These are phyloP conservation scores for Metallyticus violacea DNA, from an alignment of 2,888 invertebrate species.

Conservation along the genomic window DNA sequence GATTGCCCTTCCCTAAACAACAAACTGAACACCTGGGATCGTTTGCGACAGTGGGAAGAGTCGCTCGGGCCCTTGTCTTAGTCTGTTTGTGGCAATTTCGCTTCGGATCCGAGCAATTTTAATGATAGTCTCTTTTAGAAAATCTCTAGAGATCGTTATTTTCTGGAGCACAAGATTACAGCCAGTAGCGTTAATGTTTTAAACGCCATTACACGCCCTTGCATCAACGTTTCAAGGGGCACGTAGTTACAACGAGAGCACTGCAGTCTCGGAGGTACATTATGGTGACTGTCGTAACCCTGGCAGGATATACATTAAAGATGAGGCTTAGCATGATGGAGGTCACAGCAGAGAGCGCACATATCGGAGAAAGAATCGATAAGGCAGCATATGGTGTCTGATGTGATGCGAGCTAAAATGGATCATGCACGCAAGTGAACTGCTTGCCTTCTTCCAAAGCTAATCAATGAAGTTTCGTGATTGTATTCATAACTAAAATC, in stretches of 20 bases:
- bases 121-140: background rate
- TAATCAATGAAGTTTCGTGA: too few species aligned
- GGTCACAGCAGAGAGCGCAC: background rate
- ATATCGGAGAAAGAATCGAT: background rate
- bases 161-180: background rate
- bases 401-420: background rate
- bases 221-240: background rate
- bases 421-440: background rate
- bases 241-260: too few species aligned
- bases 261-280: too few species aligned
- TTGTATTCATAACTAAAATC: too few species aligned
- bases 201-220: background rate
- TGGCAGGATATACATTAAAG: background rate
- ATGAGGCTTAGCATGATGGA: too few species aligned
- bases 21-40: background rate
- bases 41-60: background rate
- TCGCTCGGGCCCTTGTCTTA: too few species aligned
- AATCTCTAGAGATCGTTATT: background rate
- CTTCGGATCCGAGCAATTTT: background rate
- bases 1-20: background rate
- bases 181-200: background rate
- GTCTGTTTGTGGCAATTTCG: too few species aligned
- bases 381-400: background rate
- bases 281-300: background rate
- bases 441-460: too few species aligned